phyloP scores from a whole-genome alignment of 2,888 invertebrate genomes.

The Opisthograptis luteolata region DNA sequence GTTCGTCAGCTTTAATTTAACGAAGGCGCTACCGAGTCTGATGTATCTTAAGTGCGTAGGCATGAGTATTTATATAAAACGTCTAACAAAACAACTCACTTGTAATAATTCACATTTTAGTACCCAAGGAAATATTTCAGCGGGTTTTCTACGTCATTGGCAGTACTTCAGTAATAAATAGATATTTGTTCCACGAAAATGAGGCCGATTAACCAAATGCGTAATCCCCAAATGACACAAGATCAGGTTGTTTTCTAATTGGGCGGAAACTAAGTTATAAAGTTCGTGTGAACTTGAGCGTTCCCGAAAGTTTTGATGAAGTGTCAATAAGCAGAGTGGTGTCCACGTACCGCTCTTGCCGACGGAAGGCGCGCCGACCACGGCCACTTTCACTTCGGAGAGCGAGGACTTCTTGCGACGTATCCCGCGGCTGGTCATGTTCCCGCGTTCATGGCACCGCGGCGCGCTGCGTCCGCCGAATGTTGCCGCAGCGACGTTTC shows the following conservation, averaged over 20 bases:
- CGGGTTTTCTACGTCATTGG: constrained; percentile 15
- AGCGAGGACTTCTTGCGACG: constrained; percentile 95
- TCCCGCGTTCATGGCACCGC: constrained; percentile 37
- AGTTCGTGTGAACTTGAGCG: constrained; percentile 26
- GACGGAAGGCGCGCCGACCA: constrained; percentile 94
- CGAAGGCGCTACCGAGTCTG: constrained; percentile 26
- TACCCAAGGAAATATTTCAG: constrained; percentile 18
- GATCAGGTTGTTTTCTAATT: neutral
- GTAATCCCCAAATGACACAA: constrained; percentile 1
- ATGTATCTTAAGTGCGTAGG: constrained; percentile 27
- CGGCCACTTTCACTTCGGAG: constrained; percentile 95
- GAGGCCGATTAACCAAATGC: constrained; percentile 3
- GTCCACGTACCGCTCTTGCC: constrained; percentile 94
- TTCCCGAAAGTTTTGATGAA: constrained; percentile 9
- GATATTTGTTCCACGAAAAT: constrained; percentile 9
- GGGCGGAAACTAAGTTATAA: neutral
- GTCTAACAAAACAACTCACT: constrained; percentile 11
- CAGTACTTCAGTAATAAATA: constrained; percentile 3
- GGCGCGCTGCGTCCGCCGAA: constrained; percentile 49
- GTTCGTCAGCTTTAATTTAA: constrained; percentile 45
- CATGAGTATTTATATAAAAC: constrained; percentile 26
- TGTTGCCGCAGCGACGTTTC: constrained; percentile 54
- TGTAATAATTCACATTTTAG: constrained; percentile 23
- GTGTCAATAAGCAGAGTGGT: neutral
- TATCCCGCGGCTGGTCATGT: constrained; percentile 91